Conservation (phyloP, 92 coral and sea anemone genomes). For the Palythoa caribaeorum region DNA sequence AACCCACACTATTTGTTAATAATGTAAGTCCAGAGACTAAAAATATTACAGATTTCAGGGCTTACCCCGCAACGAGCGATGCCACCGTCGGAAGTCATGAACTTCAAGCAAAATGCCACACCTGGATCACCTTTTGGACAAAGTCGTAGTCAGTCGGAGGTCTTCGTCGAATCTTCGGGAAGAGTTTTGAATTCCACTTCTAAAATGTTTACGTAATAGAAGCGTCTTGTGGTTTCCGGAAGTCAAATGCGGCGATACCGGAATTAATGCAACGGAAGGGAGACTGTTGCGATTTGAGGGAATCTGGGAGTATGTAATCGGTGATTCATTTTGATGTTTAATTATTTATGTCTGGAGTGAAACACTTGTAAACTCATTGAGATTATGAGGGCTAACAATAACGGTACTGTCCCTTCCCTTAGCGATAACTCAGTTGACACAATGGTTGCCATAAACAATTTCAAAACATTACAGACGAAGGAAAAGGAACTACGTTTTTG, state of each 20-base stretch:
- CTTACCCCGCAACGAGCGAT: not conserved
- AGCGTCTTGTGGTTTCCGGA: conserved; percentile 34
- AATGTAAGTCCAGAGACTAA: not conserved
- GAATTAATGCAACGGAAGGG: conserved; percentile 5
- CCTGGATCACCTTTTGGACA: not conserved
- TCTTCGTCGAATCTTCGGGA: conserved; percentile 12
- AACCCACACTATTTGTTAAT: not conserved
- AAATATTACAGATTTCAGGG: conserved; percentile 2
- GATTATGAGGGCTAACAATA: not conserved
- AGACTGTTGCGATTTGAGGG: not conserved
- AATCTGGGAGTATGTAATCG: not conserved
- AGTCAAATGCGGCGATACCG: conserved; percentile 7
- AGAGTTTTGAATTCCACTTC: not conserved
- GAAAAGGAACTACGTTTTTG: conserved; percentile 22
- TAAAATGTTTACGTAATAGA: not conserved
- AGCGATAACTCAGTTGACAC: not conserved
- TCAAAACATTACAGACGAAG: not conserved
- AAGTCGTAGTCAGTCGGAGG: conserved; percentile 10
- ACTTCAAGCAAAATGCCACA: not conserved
- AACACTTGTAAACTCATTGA: not conserved
- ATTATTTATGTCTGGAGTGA: not conserved
- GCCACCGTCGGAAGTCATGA: not conserved
- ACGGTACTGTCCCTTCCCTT: not conserved
- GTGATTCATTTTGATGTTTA: not conserved
- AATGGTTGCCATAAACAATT: conserved; percentile 20